phyloP scores from a whole-genome alignment of 2,888 invertebrate genomes.

The Ceramica pisi region DNA sequence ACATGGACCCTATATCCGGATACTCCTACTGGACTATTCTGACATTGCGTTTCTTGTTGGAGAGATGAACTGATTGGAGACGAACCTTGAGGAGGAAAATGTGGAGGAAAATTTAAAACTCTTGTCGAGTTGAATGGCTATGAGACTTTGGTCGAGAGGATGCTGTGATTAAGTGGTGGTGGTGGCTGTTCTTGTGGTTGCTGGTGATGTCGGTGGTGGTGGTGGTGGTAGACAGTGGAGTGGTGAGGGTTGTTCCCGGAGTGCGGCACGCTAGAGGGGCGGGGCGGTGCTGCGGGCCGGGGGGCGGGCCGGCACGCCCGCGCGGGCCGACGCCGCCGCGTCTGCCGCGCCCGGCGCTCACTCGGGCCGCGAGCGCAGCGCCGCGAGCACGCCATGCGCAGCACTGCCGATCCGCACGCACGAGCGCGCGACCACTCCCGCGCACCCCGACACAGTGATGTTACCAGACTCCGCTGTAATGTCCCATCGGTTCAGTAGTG shows the following conservation, averaged over 20 bases:
- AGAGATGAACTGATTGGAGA: neutral
- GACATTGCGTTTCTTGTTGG: neutral
- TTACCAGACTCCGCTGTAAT: slow-evolving; percentile 86
- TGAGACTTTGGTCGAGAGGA: neutral
- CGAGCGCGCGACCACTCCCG: slow-evolving; percentile 80
- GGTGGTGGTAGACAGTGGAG: slow-evolving; percentile 23
- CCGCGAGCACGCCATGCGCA: slow-evolving; percentile 81
- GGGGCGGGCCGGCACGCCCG: slow-evolving; percentile 69
- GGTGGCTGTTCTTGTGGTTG: slow-evolving; percentile 12
- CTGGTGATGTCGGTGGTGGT: slow-evolving; percentile 22
- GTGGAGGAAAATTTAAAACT: neutral
- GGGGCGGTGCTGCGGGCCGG: slow-evolving; percentile 64
- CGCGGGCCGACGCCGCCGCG: slow-evolving; percentile 78
- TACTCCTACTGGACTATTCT: neutral
- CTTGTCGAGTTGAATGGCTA: neutral
- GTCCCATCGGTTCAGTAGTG: slow-evolving; percentile 84
- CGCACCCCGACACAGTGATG: slow-evolving; percentile 84
- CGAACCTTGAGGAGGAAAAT: neutral
- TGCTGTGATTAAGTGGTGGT: neutral
- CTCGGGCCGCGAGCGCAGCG: slow-evolving; percentile 81
- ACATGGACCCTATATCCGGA: neutral
- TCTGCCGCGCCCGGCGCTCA: slow-evolving; percentile 80
- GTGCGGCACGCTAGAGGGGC: slow-evolving; percentile 62
- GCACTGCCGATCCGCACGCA: slow-evolving; percentile 67
- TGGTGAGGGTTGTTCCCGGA: slow-evolving; percentile 63